Evolutionary conservation across 2,113 vertebrate genomes (phyloP).

Genomic region (Dryoscopus gambensis): DNA sequence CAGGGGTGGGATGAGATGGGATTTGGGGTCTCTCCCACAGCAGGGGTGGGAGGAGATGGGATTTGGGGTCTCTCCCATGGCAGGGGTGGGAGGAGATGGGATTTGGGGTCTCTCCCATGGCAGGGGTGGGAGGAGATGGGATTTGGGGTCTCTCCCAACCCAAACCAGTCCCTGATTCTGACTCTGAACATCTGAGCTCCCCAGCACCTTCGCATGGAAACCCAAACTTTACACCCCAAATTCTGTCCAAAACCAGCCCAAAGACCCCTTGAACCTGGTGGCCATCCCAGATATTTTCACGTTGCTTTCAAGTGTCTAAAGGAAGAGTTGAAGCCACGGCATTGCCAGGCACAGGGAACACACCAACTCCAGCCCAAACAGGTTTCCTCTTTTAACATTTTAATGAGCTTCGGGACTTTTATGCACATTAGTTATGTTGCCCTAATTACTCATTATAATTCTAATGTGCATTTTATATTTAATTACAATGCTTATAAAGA

Average conservation of each 20-base stretch:
- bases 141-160: neutral
- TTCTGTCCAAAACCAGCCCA: neutral
- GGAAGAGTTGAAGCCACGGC: neutral
- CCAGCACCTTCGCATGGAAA: neutral
- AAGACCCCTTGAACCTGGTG: neutral
- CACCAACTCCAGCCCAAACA: conserved; percentile 32
- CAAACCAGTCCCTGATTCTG: neutral
- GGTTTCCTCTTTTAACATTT: conserved; percentile 70
- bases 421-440: conserved; percentile 76
- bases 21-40: no score
- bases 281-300: neutral
- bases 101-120: no score
- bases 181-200: neutral
- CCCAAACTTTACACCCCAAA: neutral
- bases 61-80: no score
- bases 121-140: no score
- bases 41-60: no score
- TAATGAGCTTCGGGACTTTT: conserved; percentile 77
- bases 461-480: conserved; percentile 85
- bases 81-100: no score
- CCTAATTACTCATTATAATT: conserved; percentile 81
- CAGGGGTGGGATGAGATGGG: no score
- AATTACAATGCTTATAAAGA: conserved; percentile 85
- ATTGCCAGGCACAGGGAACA: neutral
- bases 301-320: neutral